Base-by-base conservation (phyloP, 2,113 vertebrate genomes). In the Riparia riparia region DNA sequence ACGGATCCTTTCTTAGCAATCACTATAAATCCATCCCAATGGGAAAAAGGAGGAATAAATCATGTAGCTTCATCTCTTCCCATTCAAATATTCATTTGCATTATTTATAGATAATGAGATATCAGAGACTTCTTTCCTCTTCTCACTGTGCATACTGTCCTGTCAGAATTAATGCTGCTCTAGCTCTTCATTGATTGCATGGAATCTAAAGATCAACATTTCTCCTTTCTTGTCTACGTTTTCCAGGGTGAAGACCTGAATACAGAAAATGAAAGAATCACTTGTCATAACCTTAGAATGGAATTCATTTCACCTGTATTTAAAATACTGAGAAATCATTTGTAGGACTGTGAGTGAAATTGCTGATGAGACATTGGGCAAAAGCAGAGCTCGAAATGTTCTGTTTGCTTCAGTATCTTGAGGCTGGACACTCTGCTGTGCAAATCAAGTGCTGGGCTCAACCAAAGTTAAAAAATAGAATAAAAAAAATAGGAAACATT, bases 71-170 rank as follows among this genome's bases (percentile, higher is more conserved):
- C 63, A 74, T 80, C 70, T 89, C 49, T 85, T 86, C 57, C 41
- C 50, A 76, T 53, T 79, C 77, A 90, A 91, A 91, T 94, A 77
- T 50, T 77, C 50, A 72, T 94, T 70, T 89, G 17, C 69, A 64
- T 97, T 80, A 72, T 71, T 83, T 89, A 96, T 92, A 80, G n/a
- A 60, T 73, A 68, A 96, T 44, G 63, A 92, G 45, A 69, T 86
- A 85, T 17, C 60, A 76, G 60, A 79, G 54, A 61, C 39, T 81
- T 80, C 84, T 82, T 91, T 73, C 63, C 34, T 86, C 22, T n/a
- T 74, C 51, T 85, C 73, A 12, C 37, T 63, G 69, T 90, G 68
- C 53, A 26, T 41, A 61, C 51, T 57, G 47, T 24, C 68, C 71
- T 80, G 72, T 12, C 78, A 61, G 79, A 89, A 74, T 60, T 61